Evolutionary conservation across 2,888 invertebrate genomes (phyloP), one percentile per base, ranked within the genome.

Genomic region (Archips xylosteana): DNA sequence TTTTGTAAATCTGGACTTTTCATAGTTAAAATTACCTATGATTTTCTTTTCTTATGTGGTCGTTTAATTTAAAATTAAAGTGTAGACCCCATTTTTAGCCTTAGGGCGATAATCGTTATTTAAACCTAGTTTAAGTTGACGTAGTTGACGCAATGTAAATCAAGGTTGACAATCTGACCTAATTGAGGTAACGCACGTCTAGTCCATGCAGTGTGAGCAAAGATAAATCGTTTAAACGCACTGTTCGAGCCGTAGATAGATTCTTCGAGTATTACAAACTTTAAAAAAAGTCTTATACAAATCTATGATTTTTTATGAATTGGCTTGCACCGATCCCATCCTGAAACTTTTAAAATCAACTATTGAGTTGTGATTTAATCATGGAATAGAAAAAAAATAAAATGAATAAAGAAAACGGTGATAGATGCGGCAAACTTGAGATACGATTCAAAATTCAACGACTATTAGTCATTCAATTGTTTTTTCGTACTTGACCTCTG

Each of bases 201-300:
- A 57, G 57, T 57, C 57, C 12, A 49, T 49, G 54, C 15, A 57
- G 32, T 57, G 57, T 57, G 57, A 57, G 4, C 12, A 32, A 63
- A 42, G 12, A 54, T 39, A 23, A 23, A 23, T 49, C 65, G 65
- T 65, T 74, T 61, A 60, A 65, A 65, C 54, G 74, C 69, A 59
- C 59, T 47, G 70, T 70, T 45, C 45, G 36, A 42, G 45, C 61
- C 4, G 54, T 65, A 60, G 64, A 15, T 42, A 23, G 65, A 65
- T 60, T 47, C 68, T 47, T 54, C 42, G 59, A 39, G 23, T 10
- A 15, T 42, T 45, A 12, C 4, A 32, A 12, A 3, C 32, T 57
- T 10, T 10, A 45, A 45, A 10, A 39, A 6, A 6, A 39, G 6
- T 39, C 6, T 39, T 5, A 39, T 1, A 1, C 4, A 39, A 39